Percentiles rank a stretch among this genome's conserved stretches.
These are phyloP conservation scores for Sialis lutaria DNA, from an alignment of 2,888 invertebrate genomes.

Conservation along the genomic window DNA sequence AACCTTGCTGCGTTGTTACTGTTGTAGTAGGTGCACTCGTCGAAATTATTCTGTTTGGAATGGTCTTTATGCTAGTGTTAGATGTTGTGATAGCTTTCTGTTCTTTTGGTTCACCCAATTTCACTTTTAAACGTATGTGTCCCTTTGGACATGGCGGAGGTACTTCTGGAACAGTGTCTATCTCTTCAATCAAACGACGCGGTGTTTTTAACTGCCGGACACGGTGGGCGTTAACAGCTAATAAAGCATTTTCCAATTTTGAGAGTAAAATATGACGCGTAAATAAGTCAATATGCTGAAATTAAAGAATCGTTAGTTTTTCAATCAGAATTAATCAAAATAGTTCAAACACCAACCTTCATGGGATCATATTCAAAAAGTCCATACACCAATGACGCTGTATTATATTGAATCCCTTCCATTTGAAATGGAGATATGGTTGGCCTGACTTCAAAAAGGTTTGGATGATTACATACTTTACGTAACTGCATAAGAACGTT, in stretches of 20 bases:
- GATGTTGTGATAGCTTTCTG: constrained; percentile 5
- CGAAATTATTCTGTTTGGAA: neutral
- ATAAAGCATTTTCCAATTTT: constrained; percentile 47
- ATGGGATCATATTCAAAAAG: constrained; percentile 57
- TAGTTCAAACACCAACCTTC: constrained; percentile 29
- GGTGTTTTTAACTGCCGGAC: constrained; percentile 57
- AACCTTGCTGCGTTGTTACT: constrained; percentile 6
- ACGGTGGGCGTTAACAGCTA: constrained; percentile 74
- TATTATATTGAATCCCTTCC: constrained; percentile 50
- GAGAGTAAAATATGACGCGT: constrained; percentile 45
- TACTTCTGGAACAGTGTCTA: constrained; percentile 37
- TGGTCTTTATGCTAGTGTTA: constrained; percentile 11
- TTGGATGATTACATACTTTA: constrained; percentile 97
- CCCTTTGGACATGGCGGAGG: constrained; percentile 47
- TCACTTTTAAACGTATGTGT: constrained; percentile 42
- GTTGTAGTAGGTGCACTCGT: constrained; percentile 2
- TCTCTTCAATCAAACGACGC: constrained; percentile 49
- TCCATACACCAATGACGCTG: constrained; percentile 54
- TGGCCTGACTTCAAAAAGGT: constrained; percentile 92
- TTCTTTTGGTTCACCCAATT: constrained; percentile 21
- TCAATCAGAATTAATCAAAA: too few relatives aligned
- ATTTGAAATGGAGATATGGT: constrained; percentile 87
- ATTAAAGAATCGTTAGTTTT: constrained; percentile 9
- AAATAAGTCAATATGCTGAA: constrained; percentile 45
- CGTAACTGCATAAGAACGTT: constrained; percentile 94